Conservation (phyloP, 2,113 vertebrate species). For the Atrichornis clamosus region DNA sequence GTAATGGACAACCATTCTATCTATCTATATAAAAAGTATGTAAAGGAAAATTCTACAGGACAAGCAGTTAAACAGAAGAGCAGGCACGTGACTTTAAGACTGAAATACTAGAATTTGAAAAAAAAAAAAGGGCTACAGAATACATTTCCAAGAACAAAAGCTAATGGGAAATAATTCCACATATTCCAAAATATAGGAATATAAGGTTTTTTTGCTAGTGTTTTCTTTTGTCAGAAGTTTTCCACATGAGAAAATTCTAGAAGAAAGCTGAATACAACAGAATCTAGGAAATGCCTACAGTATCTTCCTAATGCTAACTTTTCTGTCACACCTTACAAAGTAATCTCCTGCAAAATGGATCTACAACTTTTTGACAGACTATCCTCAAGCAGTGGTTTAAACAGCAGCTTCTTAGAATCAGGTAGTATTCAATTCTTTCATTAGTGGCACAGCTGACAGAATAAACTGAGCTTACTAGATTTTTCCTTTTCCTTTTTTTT, state of each 20-base stretch:
- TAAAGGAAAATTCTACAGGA: neutral
- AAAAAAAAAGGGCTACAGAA: neutral
- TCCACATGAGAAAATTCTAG: neutral
- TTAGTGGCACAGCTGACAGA: neutral
- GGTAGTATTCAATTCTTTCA: neutral
- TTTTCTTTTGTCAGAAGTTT: neutral
- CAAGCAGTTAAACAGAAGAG: neutral
- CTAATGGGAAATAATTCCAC: neutral
- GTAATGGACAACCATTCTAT: neutral
- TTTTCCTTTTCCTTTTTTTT: neutral
- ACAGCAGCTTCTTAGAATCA: neutral
- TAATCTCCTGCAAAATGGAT: neutral
- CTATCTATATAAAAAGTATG: neutral
- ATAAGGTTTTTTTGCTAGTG: rapidly evolving
- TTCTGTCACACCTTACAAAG: neutral
- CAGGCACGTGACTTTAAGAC: neutral
- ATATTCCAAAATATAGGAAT: neutral
- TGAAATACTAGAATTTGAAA: neutral
- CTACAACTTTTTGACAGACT: neutral
- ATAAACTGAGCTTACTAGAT: neutral
- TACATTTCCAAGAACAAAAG: neutral
- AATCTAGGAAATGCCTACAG: neutral
- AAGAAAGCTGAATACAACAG: neutral
- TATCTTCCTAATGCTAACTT: neutral
- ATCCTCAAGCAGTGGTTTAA: neutral